Evolutionary conservation across 2,113 vertebrate genomes (phyloP).

Genomic region (Elephas maximus): DNA sequence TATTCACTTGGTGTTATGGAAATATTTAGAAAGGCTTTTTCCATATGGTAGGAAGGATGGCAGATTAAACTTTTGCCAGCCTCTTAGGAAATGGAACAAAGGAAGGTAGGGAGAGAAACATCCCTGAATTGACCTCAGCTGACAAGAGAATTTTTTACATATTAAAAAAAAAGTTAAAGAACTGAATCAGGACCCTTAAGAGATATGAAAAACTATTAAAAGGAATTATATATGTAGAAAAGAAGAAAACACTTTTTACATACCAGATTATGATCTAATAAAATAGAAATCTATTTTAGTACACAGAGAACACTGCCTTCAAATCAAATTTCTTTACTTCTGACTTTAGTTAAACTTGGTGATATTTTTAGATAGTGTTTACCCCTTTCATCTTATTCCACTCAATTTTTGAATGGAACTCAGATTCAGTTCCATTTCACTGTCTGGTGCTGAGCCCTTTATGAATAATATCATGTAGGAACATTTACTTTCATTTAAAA

Average conservation of each 20-base stretch:
- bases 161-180: constrained; percentile 17
- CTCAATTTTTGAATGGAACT: constrained; percentile 58
- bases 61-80: constrained; percentile 41
- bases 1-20: constrained; percentile 70
- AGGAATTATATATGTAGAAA: constrained; percentile 5
- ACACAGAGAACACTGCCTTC: constrained; percentile 41
- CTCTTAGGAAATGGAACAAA: constrained; percentile 45
- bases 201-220: background rate
- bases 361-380: constrained; percentile 78
- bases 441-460: background rate
- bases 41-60: constrained; percentile 49
- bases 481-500: constrained; percentile 37
- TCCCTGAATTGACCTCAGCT: background rate
- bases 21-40: constrained; percentile 67
- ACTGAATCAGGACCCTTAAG: background rate
- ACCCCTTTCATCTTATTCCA: constrained; percentile 67
- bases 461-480: constrained; percentile 38
- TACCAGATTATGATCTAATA: constrained; percentile 58
- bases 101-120: constrained; percentile 13
- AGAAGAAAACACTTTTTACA: constrained; percentile 54
- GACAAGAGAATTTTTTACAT: constrained; percentile 31
- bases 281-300: constrained; percentile 70
- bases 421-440: background rate
- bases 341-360: constrained; percentile 65
- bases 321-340: constrained; percentile 58